phyloP scores from a whole-genome alignment of 2,113 vertebrate genomes.

The Lucifuga dentata region DNA sequence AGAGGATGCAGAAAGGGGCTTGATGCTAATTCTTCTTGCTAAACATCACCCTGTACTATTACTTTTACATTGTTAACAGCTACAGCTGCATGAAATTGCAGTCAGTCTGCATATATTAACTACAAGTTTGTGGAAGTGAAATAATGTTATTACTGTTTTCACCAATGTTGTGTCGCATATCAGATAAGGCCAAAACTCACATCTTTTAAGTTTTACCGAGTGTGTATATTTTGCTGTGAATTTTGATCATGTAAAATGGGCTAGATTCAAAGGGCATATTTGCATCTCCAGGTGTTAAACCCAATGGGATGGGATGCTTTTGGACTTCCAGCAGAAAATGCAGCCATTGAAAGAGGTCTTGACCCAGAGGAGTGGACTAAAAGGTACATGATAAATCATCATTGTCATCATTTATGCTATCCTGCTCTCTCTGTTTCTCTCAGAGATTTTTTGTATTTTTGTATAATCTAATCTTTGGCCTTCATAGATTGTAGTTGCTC shows the following conservation, averaged over 20 bases:
- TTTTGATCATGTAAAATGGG: not conserved
- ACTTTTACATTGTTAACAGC: slow-evolving; percentile 32
- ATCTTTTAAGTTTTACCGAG: too few relatives aligned
- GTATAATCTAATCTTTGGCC: too few relatives aligned
- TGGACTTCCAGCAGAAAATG: slow-evolving; percentile 97
- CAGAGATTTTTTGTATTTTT: too few relatives aligned
- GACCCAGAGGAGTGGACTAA: slow-evolving; percentile 94
- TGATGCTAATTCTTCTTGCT: not conserved
- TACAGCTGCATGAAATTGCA: not conserved
- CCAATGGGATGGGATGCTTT: slow-evolving; percentile 99
- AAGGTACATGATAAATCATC: slow-evolving; percentile 77
- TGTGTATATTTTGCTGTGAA: too few relatives aligned
- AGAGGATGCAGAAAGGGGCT: too few relatives aligned
- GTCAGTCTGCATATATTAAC: slow-evolving; percentile 18
- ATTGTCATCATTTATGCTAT: not conserved
- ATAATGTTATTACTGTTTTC: not conserved
- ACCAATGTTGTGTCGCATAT: not conserved
- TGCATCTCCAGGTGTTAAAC: slow-evolving; percentile 89
- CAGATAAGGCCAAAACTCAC: too few relatives aligned
- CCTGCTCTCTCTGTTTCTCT: not conserved
- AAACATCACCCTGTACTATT: not conserved
- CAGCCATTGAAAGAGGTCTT: slow-evolving; percentile 90
- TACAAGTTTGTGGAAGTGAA: not conserved
- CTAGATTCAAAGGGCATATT: not conserved
- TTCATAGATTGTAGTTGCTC: too few relatives aligned